phyloP scores from a whole-genome alignment of 2,113 vertebrate genomes.

The Indri indri region DNA sequence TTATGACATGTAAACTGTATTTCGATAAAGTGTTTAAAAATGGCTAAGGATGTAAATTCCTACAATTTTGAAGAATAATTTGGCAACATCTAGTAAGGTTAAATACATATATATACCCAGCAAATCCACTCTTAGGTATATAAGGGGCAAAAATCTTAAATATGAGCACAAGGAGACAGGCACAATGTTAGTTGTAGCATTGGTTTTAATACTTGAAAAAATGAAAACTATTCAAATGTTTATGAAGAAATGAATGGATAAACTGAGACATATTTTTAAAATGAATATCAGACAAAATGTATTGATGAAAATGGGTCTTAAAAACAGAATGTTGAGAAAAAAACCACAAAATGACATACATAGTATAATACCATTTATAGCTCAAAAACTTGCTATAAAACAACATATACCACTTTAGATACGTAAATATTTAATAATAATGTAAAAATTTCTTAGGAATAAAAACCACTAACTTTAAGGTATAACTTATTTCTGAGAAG shows the following conservation, averaged over 20 bases:
- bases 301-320: slow-evolving; percentile 8
- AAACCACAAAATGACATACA: not conserved
- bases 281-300: not conserved
- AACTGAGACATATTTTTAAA: not conserved
- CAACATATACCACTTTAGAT: not conserved
- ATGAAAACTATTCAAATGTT: slow-evolving; percentile 1
- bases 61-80: not conserved
- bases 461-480: slow-evolving; percentile 1
- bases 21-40: slow-evolving; percentile 16
- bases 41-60: not conserved
- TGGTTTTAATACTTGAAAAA: not conserved
- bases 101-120: not conserved
- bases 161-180: not conserved
- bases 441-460: not conserved
- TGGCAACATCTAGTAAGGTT: not conserved
- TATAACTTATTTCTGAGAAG: slow-evolving; percentile 5
- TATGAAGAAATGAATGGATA: not conserved
- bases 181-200: not conserved
- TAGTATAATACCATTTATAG: not conserved
- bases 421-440: not conserved
- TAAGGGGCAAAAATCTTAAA: not conserved
- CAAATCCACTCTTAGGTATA: not conserved
- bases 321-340: too few relatives aligned
- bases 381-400: not conserved
- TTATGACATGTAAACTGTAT: not conserved